Conservation (phyloP, 2,888 invertebrate genomes). For the Oasisia sp. region DNA sequence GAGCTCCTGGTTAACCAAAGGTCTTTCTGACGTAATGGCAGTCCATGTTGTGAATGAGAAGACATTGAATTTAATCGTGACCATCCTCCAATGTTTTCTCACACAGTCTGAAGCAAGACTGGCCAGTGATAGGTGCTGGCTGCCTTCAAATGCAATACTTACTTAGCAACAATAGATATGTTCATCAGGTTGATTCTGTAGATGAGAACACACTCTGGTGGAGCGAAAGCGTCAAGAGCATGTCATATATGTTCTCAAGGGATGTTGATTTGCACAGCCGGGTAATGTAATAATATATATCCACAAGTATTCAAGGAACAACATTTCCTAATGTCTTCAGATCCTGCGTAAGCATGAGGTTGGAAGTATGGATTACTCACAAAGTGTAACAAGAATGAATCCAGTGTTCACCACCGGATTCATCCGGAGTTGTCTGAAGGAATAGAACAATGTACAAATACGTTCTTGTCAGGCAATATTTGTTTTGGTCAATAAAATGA, state of each 20-base stretch:
- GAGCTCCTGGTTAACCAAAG: not conserved
- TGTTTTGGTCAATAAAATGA: constrained; percentile 5
- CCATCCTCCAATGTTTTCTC: not conserved
- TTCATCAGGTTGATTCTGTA: not conserved
- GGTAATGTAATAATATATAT: not conserved
- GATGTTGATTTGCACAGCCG: not conserved
- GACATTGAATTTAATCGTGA: not conserved
- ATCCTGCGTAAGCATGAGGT: not conserved
- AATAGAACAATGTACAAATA: not conserved
- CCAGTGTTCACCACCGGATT: not conserved
- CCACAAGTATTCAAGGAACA: not conserved
- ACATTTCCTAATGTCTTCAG: not conserved
- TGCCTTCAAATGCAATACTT: not conserved
- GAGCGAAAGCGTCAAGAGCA: not conserved
- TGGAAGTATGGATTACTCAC: not conserved
- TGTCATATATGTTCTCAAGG: not conserved
- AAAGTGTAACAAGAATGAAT: not conserved
- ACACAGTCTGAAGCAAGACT: not conserved
- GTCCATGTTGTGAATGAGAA: not conserved
- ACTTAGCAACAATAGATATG: not conserved
- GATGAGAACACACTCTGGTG: not conserved
- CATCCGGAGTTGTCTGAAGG: not conserved
- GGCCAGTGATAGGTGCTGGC: not conserved
- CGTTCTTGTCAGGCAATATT: not conserved
- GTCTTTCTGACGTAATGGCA: not conserved